These are phyloP conservation scores for Suillia variegata DNA, from an alignment of 2,888 invertebrate species.

Conservation along the genomic window DNA sequence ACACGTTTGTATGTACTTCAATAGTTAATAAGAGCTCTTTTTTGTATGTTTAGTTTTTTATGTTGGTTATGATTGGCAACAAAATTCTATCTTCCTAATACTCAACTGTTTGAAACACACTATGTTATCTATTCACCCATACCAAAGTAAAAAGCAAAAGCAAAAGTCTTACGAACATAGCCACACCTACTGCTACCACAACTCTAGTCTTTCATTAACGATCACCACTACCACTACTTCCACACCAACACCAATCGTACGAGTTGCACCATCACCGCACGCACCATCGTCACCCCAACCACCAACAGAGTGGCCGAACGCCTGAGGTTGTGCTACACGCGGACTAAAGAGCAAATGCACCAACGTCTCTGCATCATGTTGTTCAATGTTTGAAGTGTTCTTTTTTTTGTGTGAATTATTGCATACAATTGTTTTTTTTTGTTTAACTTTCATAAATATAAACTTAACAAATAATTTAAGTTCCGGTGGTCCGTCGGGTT, in stretches of 20 bases:
- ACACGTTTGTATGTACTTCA: too few species aligned
- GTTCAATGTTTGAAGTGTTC: slow-evolving; percentile 13
- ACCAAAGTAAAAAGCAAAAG: too few species aligned
- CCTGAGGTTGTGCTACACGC: not conserved
- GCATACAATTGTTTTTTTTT: not conserved
- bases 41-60: not conserved
- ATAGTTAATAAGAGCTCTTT: too few species aligned
- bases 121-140: not conserved
- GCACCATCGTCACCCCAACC: too few species aligned
- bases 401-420: not conserved
- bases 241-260: not conserved
- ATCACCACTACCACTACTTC: not conserved
- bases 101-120: not conserved
- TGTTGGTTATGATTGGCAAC: slow-evolving; percentile 6
- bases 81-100: slow-evolving; percentile 2
- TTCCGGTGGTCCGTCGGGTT: slow-evolving; percentile 1
- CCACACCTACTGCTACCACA: too few species aligned
- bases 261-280: not conserved
- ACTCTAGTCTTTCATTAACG: not conserved
- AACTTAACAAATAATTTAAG: not conserved
- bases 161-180: too few species aligned
- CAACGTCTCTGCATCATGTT: slow-evolving; percentile 15
- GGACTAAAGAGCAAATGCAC: not conserved
- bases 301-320: not conserved
- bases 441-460: slow-evolving; percentile 2